phyloP scores from a whole-genome alignment of 2,113 vertebrate genomes.

The Nanorana parkeri region DNA sequence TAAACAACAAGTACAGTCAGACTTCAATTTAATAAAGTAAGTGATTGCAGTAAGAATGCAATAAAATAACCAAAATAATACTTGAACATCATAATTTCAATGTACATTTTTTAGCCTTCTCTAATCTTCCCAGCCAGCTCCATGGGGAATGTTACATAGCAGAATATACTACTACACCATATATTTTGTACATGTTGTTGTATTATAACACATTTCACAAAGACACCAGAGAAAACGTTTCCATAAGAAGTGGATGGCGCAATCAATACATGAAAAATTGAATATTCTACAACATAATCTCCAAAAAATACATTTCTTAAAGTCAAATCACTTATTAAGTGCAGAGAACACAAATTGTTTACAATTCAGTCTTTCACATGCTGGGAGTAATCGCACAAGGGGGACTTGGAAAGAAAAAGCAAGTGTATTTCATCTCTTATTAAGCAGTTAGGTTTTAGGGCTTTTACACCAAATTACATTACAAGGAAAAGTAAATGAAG shows the following conservation, averaged over 20 bases:
- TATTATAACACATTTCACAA: slow-evolving; percentile 10
- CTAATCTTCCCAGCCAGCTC: neutral
- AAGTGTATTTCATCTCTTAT: slow-evolving; percentile 47
- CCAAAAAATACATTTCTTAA: slow-evolving; percentile 47
- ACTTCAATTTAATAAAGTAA: neutral
- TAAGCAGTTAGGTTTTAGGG: slow-evolving; percentile 51
- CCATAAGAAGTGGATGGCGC: slow-evolving; percentile 6
- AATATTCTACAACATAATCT: slow-evolving; percentile 53
- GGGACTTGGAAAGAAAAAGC: slow-evolving; percentile 19
- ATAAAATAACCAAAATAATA: neutral
- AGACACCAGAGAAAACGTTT: slow-evolving; percentile 39
- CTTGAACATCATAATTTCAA: neutral
- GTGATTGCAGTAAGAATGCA: neutral
- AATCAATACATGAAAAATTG: slow-evolving; percentile 48
- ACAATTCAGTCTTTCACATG: slow-evolving; percentile 41
- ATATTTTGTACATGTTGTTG: slow-evolving; percentile 28
- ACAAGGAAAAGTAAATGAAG: slow-evolving; percentile 76
- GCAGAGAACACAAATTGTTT: slow-evolving; percentile 34
- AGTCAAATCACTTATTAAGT: slow-evolving; percentile 48
- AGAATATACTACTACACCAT: neutral
- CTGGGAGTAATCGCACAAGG: slow-evolving; percentile 38
- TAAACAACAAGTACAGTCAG: too few species aligned
- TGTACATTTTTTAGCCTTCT: slow-evolving; percentile 1
- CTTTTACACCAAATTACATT: slow-evolving; percentile 63
- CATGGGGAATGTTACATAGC: slow-evolving; percentile 14